Percentiles rank a stretch among this genome's conserved stretches.
phyloP scores from a whole-genome alignment of 2,797 vertebrate species.

The Vultur gryphus region DNA sequence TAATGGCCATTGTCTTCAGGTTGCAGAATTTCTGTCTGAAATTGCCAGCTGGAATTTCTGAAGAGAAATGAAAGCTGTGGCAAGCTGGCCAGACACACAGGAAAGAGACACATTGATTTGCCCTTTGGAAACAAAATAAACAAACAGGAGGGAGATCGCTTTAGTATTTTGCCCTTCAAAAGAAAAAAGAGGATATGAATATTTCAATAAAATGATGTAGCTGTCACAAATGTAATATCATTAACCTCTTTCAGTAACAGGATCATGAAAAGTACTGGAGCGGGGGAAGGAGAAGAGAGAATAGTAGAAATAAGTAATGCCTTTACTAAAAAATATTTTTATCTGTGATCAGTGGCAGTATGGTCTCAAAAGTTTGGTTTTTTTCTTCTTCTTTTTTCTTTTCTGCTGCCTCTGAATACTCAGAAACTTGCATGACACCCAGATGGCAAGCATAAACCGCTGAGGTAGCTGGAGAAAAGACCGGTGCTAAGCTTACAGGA shows the following conservation, averaged over 20 bases:
- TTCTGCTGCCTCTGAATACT: neutral
- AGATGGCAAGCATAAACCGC: neutral
- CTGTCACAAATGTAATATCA: neutral
- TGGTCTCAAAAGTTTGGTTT: neutral
- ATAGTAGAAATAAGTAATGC: neutral
- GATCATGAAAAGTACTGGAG: neutral
- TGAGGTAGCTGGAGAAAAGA: neutral
- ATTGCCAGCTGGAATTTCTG: neutral
- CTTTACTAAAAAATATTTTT: neutral
- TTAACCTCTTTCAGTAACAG: neutral
- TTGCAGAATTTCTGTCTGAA: neutral
- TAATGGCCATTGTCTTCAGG: neutral
- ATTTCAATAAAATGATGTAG: neutral
- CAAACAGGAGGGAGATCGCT: neutral
- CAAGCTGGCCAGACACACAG: neutral
- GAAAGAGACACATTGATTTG: neutral
- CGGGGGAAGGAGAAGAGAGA: neutral
- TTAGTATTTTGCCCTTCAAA: neutral
- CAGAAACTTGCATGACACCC: neutral
- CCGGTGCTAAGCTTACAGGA: neutral
- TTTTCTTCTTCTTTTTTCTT: neutral
- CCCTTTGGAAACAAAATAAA: neutral
- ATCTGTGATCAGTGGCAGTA: neutral
- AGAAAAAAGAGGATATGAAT: neutral
- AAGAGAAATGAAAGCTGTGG: neutral